Evolutionary conservation across 92 coral and sea anemone genomes (phyloP).

Genomic region (Parazoanthus swiftii): DNA sequence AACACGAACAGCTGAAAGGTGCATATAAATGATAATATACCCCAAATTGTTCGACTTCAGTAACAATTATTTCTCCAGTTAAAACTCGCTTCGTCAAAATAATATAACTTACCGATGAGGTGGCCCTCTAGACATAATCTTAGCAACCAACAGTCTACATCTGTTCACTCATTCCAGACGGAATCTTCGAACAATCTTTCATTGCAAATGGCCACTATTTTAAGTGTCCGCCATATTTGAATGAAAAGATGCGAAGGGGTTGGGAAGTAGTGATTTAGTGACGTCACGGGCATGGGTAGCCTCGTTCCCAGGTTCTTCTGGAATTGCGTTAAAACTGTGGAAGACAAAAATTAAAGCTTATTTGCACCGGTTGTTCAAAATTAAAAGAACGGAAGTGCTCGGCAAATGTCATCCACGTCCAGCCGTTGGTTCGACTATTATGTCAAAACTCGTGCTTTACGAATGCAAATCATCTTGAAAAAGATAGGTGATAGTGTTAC

Average conservation of each 20-base stretch:
- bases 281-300: neutral
- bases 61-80: constrained; percentile 9
- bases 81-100: neutral
- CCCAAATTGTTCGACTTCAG: constrained; percentile 6
- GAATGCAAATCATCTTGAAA: too few relatives aligned
- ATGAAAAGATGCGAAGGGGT: constrained; percentile 38
- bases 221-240: constrained; percentile 44
- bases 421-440: too few relatives aligned
- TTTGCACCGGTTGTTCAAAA: too few relatives aligned
- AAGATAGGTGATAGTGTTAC: too few relatives aligned
- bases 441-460: too few relatives aligned
- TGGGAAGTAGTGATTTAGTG: constrained; percentile 19
- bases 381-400: too few relatives aligned
- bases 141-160: constrained; percentile 20
- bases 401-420: too few relatives aligned
- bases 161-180: constrained; percentile 16
- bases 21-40: neutral
- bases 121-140: constrained; percentile 41
- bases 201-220: constrained; percentile 28
- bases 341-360: too few relatives aligned
- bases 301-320: neutral
- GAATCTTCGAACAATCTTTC: constrained; percentile 19
- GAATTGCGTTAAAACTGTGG: too few relatives aligned
- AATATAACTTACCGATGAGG: constrained; percentile 36
- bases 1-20: constrained; percentile 2